These are phyloP conservation scores for Parus major DNA, from an alignment of 2,113 vertebrate species.

Conservation along the genomic window DNA sequence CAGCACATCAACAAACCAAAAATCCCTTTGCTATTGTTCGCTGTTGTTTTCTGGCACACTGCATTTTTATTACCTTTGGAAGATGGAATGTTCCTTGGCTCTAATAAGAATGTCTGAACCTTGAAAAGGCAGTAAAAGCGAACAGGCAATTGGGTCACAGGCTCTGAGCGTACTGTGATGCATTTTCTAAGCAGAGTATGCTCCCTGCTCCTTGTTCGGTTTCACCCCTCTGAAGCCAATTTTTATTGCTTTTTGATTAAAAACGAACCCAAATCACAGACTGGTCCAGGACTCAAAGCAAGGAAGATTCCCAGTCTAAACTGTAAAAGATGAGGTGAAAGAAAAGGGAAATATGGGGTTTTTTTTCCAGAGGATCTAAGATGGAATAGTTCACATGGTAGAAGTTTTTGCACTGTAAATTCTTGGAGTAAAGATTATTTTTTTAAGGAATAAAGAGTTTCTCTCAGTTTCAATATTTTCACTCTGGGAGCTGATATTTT, in stretches of 20 bases:
- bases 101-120: neutral
- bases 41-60: neutral
- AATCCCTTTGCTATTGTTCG: neutral
- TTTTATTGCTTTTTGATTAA: neutral
- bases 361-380: neutral
- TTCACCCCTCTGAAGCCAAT: neutral
- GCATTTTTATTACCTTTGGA: neutral
- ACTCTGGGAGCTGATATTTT: neutral
- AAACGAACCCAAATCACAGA: neutral
- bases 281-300: neutral
- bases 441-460: neutral
- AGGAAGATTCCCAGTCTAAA: neutral
- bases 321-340: neutral
- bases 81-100: constrained; percentile 23
- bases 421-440: neutral
- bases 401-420: neutral
- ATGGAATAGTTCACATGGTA: neutral
- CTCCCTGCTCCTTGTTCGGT: neutral
- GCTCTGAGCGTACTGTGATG: neutral
- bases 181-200: neutral
- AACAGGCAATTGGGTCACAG: neutral
- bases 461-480: neutral
- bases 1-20: neutral
- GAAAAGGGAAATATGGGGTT: neutral
- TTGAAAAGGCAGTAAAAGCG: neutral